Conservation (phyloP, 2,888 invertebrate genomes). For the Tinea semifulvella region DNA sequence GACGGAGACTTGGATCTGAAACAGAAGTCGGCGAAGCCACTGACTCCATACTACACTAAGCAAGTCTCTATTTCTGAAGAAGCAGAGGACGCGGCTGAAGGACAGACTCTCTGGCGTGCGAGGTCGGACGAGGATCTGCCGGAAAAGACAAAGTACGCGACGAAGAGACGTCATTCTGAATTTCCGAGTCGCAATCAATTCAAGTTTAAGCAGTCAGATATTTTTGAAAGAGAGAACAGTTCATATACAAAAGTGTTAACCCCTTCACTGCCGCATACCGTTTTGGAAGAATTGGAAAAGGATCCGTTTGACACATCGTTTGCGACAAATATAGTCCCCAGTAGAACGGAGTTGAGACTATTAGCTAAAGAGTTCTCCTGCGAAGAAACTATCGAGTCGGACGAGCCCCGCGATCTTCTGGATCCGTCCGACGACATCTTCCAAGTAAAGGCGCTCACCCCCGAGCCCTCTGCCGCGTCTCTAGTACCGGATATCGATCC, state of each 20-base stretch:
- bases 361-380: slow-evolving; percentile 79
- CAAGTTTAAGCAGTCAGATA: slow-evolving; percentile 38
- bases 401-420: slow-evolving; percentile 51
- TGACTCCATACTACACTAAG: slow-evolving; percentile 83
- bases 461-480: slow-evolving; percentile 54
- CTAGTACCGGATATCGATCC: slow-evolving; percentile 71
- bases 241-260: slow-evolving; percentile 73
- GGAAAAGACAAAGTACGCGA: slow-evolving; percentile 47
- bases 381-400: slow-evolving; percentile 36
- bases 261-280: slow-evolving; percentile 42
- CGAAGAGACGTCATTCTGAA: slow-evolving; percentile 63
- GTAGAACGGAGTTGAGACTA: slow-evolving; percentile 80
- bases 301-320: slow-evolving; percentile 93
- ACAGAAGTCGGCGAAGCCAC: slow-evolving; percentile 72
- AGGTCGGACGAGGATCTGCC: slow-evolving; percentile 73
- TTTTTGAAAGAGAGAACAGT: slow-evolving; percentile 38
- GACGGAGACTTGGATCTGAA: slow-evolving; percentile 61
- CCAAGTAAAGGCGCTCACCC: slow-evolving; percentile 77
- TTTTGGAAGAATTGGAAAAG: slow-evolving; percentile 47
- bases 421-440: slow-evolving; percentile 65
- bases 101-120: slow-evolving; percentile 56
- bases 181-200: slow-evolving; percentile 35
- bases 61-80: slow-evolving; percentile 68
- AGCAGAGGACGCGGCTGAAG: slow-evolving; percentile 32
- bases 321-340: slow-evolving; percentile 77